Base-by-base conservation (phyloP, 2,113 vertebrate species). In the Brachionichthys hirsutus region DNA sequence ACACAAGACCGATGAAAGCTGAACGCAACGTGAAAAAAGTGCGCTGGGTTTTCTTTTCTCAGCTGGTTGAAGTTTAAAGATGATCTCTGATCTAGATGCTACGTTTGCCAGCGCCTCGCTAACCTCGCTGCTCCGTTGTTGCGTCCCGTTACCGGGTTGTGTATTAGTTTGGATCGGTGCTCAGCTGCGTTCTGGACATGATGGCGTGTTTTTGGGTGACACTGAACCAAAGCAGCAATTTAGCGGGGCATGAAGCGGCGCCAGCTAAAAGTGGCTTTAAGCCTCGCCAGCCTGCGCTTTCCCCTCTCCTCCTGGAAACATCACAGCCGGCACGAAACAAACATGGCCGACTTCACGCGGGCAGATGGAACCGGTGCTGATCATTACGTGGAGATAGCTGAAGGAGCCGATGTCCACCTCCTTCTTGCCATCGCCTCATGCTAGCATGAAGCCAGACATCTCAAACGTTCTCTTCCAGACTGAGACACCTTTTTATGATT, bases 401-500 rank as follows among this genome's bases (percentile, higher is more conserved):
- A 45, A 1, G 43, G 3, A 30, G 36, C 15, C 18, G 19, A 14
- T 12, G 47, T 3, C 18, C 51, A 43, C 59, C 19, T 44, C 54
- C 52, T 47, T 53, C 30, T 18, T 54, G 35, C 54, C 38, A 17
- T 68, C 64, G 52, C 57, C 54, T 24, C n/a, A 44, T 47, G 36
- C 46, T 52, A 47, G 52, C 35, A 13, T 12, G 10, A 57, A 30
- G 18, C 12, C 41, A 24, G 49, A 30, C 24, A 30, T 30, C 24
- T 30, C 8, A 30, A 73, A 68, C 62, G 49, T 34, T 57, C 73
- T 58, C 7, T 71, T 62, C 24, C 2, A 59, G 1, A 13, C 67
- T n/a, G 45, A 45, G 70, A 71, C 73, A 62, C 55, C 64, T 53
- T 64, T n/a, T 62, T 55, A 49, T 65, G 52, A 58, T 66, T 77